phyloP scores from a whole-genome alignment of 2,888 invertebrate genomes.

The Lasioglossum figueresi region DNA sequence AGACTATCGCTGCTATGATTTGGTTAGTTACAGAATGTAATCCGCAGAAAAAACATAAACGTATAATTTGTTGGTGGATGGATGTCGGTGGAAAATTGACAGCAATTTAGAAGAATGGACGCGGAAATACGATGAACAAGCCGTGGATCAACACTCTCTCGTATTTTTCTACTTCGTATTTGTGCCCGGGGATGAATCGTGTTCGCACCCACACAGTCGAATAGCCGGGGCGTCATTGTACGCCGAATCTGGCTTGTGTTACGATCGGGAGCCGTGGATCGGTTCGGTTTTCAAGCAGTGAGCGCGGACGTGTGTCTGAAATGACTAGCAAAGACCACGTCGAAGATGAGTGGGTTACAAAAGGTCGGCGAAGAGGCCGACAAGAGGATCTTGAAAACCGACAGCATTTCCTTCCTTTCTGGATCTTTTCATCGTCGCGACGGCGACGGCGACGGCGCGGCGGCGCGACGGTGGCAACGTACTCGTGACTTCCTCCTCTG shows the following conservation, averaged over 20 bases:
- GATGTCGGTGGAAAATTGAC: neutral
- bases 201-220: neutral
- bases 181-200: neutral
- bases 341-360: conserved; percentile 48
- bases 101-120: neutral
- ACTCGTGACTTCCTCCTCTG: neutral
- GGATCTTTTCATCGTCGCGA: conserved; percentile 23
- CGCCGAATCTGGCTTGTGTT: neutral
- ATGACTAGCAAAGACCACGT: conserved; percentile 55
- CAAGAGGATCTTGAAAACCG: conserved; percentile 50
- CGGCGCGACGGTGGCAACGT: neutral
- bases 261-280: neutral
- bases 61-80: neutral
- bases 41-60: neutral
- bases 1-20: neutral
- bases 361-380: conserved; percentile 47
- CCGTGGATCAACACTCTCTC: neutral
- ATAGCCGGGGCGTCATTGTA: neutral
- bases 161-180: neutral
- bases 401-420: conserved; percentile 49
- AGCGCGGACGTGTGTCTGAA: conserved; percentile 24
- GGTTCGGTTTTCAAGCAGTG: conserved; percentile 21
- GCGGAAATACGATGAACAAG: neutral
- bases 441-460: too few relatives aligned
- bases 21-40: neutral